Base-by-base conservation (phyloP, 2,797 vertebrate genomes). In the Melanotaenia maccullochi region DNA sequence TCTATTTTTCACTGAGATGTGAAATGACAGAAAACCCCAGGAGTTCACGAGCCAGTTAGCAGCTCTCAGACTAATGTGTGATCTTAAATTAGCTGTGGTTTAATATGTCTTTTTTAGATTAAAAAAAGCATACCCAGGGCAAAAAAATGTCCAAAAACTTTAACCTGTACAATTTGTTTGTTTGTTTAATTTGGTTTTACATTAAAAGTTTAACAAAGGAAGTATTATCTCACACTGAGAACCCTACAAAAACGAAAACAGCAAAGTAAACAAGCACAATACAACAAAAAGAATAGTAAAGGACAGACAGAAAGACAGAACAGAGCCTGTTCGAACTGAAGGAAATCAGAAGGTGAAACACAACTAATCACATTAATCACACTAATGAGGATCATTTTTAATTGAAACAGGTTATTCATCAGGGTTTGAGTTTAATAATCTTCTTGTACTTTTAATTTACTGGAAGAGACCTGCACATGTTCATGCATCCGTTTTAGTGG, bases 41-140 rank as follows among this genome's bases (percentile, higher is more conserved):
- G 42, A 49, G 36, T 24, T 64, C 20, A 59, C 1, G 14, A 73
- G 71, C 52, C 60, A 72, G 33, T 71, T 5, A 28, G 20, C 63
- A 75, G 61, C 75, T 85, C 77, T 81, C 78, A 76, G 78, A 85
- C 86, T 77, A 85, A 35, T 5, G 24, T 8, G 28, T 65, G 59
- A 76, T 82, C 68, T 65, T 49, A 70, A 73, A 83, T 82, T 68
- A 69, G 66, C 60, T 60, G 36, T 56, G 62, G 54, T 8, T 8
- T 49, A 60, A 68, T 54, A 52, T 54, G 51, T 61, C 40, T 56
- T 73, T 5, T 81, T 75, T 30, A 55, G 77, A 57, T 49, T 35
- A 67, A 69, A 63, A n/a, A 33, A 73, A 76, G 79, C 9, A 73
- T 40, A 80, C 71, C 75, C 69, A 55, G 25, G 72, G 63, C 33